Conservation (phyloP, 2,113 vertebrate species). For the Boulengeromyrus knoepffleri region DNA sequence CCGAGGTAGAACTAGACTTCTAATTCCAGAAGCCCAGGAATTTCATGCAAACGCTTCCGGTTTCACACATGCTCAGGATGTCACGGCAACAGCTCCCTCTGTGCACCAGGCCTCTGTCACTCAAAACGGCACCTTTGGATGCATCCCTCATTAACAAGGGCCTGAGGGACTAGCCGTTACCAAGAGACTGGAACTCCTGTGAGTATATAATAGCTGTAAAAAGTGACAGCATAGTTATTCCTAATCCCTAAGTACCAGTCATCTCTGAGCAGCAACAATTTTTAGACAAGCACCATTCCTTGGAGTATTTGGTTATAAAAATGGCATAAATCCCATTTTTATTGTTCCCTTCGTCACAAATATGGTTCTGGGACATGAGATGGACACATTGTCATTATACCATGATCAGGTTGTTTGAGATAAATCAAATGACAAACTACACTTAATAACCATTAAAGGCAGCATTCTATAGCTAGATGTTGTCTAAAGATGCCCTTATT, state of each 20-base stretch:
- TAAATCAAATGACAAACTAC: background rate
- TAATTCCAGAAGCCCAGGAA: background rate
- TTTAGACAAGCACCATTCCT: background rate
- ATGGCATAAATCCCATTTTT: background rate
- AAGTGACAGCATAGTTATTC: background rate
- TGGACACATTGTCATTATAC: background rate
- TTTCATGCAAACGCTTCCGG: background rate
- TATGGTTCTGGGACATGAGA: background rate
- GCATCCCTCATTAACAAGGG: background rate
- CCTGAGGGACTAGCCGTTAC: background rate
- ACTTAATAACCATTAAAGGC: background rate
- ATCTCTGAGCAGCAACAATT: background rate
- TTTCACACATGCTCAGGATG: background rate
- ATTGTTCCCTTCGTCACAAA: background rate
- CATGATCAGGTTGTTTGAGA: background rate
- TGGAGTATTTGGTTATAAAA: background rate
- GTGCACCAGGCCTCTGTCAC: background rate
- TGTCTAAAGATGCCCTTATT: background rate
- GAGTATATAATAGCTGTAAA: background rate
- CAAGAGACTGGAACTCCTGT: background rate
- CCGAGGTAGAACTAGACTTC: background rate
- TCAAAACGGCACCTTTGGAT: background rate
- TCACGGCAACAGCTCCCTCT: background rate
- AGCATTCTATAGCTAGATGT: background rate
- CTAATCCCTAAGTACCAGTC: background rate